Conservation (phyloP, 1,140 invertebrate species). For the Diploscapter pachys region DNA sequence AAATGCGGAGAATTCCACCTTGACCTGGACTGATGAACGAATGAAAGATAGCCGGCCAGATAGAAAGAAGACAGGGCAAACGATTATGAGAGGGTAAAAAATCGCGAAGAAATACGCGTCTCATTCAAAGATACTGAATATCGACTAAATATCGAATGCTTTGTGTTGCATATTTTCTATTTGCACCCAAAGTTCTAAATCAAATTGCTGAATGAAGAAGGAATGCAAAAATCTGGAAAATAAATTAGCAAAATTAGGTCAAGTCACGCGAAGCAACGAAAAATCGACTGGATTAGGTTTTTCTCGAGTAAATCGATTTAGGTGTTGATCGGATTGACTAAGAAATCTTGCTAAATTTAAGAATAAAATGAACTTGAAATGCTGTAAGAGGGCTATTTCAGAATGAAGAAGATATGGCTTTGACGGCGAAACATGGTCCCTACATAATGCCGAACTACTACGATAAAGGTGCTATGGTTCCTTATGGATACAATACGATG, state of each 20-base stretch:
- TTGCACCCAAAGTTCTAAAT: too few species aligned
- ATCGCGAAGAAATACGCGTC: too few species aligned
- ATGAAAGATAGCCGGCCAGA: too few species aligned
- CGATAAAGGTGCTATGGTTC: constrained; percentile 32
- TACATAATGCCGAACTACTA: constrained; percentile 37
- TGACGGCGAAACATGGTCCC: constrained; percentile 25
- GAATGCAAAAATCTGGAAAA: constrained; percentile 6
- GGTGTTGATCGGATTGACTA: neutral
- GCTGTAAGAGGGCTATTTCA: constrained; percentile 3
- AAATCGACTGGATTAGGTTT: neutral
- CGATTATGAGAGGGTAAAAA: too few species aligned
- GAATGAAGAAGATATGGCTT: constrained; percentile 24
- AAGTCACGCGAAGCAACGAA: neutral
- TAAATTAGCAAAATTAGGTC: constrained; percentile 1
- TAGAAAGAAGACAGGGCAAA: too few species aligned
- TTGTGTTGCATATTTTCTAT: too few species aligned
- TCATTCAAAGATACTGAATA: too few species aligned
- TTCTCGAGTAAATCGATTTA: neutral
- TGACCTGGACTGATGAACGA: too few species aligned
- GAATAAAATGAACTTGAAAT: neutral
- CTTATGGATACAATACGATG: constrained; percentile 29
- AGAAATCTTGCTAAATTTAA: neutral
- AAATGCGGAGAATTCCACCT: too few species aligned
- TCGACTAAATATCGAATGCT: too few species aligned
- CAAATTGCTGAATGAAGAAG: too few species aligned